These are phyloP conservation scores for Linnaemya tessellans DNA, from an alignment of 2,888 invertebrate genomes.

Conservation along the genomic window DNA sequence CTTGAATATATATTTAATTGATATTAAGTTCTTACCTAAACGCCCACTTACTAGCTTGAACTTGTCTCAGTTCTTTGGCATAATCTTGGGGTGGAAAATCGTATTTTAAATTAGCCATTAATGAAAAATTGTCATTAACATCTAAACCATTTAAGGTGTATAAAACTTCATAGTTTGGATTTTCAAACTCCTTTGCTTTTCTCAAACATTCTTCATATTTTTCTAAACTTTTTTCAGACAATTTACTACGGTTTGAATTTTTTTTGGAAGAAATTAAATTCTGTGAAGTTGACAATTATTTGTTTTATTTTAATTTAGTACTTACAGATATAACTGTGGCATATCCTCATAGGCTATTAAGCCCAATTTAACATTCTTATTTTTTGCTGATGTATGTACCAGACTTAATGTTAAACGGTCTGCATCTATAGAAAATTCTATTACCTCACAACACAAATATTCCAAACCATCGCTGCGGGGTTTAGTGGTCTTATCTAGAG, in stretches of 20 bases:
- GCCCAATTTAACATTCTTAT: constrained; percentile 90
- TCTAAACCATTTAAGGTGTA: constrained; percentile 86
- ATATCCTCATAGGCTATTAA: constrained; percentile 92
- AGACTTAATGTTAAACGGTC: constrained; percentile 95
- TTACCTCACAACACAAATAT: constrained; percentile 93
- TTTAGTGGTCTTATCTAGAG: constrained; percentile 59
- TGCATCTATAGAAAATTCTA: constrained; percentile 93
- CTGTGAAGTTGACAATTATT: background rate
- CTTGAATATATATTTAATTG: constrained; percentile 12
- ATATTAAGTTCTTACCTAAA: constrained; percentile 85
- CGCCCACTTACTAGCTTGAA: constrained; percentile 97
- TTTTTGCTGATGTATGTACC: constrained; percentile 89
- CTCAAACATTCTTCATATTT: constrained; percentile 92
- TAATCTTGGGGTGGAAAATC: constrained; percentile 92
- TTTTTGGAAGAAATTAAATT: background rate
- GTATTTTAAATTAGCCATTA: constrained; percentile 85
- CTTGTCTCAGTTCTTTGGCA: constrained; percentile 92
- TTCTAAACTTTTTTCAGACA: constrained; percentile 90
- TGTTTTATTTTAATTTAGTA: constrained; percentile 73
- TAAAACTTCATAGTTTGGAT: constrained; percentile 93
- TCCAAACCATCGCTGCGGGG: constrained; percentile 91
- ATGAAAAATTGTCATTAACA: constrained; percentile 79
- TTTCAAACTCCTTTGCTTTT: constrained; percentile 93
- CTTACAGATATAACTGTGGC: constrained; percentile 93
- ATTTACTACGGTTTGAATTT: constrained; percentile 67